Percentiles rank a stretch among this genome's conserved stretches.
Evolutionary conservation across 2,888 invertebrate genomes (phyloP).

Genomic region (Amblyteles armatorius): DNA sequence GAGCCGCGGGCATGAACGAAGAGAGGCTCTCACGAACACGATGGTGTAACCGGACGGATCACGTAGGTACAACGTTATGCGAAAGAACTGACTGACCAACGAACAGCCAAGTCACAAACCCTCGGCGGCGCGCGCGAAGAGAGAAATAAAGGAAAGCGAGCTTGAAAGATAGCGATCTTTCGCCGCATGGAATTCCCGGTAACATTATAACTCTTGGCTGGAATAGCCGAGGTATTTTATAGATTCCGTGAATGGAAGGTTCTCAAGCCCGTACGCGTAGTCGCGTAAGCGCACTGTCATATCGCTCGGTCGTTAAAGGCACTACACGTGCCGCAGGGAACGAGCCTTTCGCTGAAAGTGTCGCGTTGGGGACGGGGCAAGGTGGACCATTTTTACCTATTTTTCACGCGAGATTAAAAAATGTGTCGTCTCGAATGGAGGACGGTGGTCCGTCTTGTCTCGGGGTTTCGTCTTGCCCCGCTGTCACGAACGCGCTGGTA

Average conservation of each 20-base stretch:
- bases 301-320: not conserved
- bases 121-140: conserved; percentile 32
- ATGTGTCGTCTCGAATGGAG: too few species aligned
- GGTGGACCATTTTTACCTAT: not conserved
- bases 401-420: too few species aligned
- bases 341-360: conserved; percentile 19
- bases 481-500: not conserved
- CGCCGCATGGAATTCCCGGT: conserved; percentile 73
- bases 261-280: not conserved
- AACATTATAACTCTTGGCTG: conserved; percentile 54
- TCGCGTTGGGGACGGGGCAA: not conserved
- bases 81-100: conserved; percentile 53
- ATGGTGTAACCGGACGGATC: conserved; percentile 55
- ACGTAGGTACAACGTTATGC: conserved; percentile 19
- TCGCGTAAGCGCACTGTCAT: not conserved
- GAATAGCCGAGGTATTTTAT: conserved; percentile 76
- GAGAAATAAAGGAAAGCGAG: conserved; percentile 60
- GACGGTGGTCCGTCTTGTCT: too few species aligned
- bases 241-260: conserved; percentile 70
- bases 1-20: conserved; percentile 52
- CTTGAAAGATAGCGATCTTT: conserved; percentile 73
- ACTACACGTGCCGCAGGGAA: not conserved
- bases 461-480: too few species aligned
- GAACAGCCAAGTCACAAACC: conserved; percentile 30
- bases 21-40: conserved; percentile 38